A percentile compares a stretch with the other conserved stretches of the same genome.
These are phyloP conservation scores for Actinemys pallida DNA, from an alignment of 2,113 vertebrate species.

Conservation along the genomic window DNA sequence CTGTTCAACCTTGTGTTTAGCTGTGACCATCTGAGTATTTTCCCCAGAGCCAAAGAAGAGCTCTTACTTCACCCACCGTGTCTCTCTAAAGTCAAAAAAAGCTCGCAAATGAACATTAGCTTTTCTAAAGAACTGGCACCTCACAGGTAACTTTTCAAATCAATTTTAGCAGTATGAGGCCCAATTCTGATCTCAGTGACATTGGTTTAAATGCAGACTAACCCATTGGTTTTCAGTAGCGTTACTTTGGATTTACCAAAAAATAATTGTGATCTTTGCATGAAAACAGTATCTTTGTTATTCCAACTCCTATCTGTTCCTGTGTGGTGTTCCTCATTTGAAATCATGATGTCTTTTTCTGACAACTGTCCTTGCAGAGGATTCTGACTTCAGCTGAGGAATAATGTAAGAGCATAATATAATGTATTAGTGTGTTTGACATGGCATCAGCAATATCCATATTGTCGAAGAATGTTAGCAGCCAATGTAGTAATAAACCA, in stretches of 20 bases:
- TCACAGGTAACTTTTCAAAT: background rate
- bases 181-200: background rate
- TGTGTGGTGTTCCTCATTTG: conserved; percentile 44
- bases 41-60: background rate
- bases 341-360: conserved; percentile 31
- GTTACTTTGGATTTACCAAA: accelerated
- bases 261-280: background rate
- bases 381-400: background rate
- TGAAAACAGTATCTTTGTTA: background rate
- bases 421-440: background rate
- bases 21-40: background rate
- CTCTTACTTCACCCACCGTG: background rate
- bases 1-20: background rate
- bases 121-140: background rate
- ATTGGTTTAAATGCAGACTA: background rate
- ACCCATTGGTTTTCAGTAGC: background rate
- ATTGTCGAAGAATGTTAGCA: conserved; percentile 20
- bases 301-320: conserved; percentile 46
- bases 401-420: background rate
- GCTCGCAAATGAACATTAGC: accelerated
- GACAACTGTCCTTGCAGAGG: background rate
- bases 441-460: background rate
- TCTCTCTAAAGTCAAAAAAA: background rate
- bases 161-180: accelerated
- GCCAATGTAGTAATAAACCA: conserved; percentile 27